Percentiles rank a stretch among this genome's conserved stretches.
Conservation (phyloP, 2,888 invertebrate species). For the Netelia melanura region DNA sequence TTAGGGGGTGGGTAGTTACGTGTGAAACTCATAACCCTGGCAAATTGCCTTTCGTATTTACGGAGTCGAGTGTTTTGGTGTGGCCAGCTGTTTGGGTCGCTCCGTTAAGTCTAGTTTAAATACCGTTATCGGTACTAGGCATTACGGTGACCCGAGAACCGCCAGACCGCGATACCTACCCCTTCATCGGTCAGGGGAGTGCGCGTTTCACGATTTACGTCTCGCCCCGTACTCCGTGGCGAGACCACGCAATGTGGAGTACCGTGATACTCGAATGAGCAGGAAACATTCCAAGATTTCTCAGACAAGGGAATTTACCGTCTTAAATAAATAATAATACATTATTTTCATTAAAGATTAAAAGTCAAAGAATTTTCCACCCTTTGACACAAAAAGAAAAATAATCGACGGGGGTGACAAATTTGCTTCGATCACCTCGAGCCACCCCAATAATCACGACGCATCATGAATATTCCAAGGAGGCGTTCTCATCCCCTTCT, state of each 20-base stretch:
- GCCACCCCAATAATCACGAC: too few relatives aligned
- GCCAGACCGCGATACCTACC: slow-evolving; percentile 69
- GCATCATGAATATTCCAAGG: slow-evolving; percentile 3
- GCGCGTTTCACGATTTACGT: slow-evolving; percentile 74
- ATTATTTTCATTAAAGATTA: too few relatives aligned
- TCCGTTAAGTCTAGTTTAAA: slow-evolving; percentile 74
- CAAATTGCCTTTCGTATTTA: slow-evolving; percentile 61
- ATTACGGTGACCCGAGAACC: slow-evolving; percentile 62
- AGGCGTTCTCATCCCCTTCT: background rate
- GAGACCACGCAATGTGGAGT: slow-evolving; percentile 52
- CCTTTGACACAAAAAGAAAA: too few relatives aligned
- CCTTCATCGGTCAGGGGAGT: slow-evolving; percentile 57
- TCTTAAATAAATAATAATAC: too few relatives aligned
- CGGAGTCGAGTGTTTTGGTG: slow-evolving; percentile 55
- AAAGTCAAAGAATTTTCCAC: too few relatives aligned
- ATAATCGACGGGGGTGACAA: too few relatives aligned
- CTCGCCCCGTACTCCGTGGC: slow-evolving; percentile 62
- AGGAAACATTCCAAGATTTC: background rate
- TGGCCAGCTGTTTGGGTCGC: slow-evolving; percentile 68
- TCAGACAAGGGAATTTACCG: background rate
- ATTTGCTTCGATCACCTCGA: too few relatives aligned
- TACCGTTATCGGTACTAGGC: slow-evolving; percentile 76
- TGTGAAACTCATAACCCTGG: slow-evolving; percentile 34
- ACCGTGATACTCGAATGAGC: slow-evolving; percentile 30
- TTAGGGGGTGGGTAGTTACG: background rate